Percentiles rank a stretch among this genome's conserved stretches.
phyloP scores from a whole-genome alignment of 2,797 vertebrate species.

The Masticophis lateralis region DNA sequence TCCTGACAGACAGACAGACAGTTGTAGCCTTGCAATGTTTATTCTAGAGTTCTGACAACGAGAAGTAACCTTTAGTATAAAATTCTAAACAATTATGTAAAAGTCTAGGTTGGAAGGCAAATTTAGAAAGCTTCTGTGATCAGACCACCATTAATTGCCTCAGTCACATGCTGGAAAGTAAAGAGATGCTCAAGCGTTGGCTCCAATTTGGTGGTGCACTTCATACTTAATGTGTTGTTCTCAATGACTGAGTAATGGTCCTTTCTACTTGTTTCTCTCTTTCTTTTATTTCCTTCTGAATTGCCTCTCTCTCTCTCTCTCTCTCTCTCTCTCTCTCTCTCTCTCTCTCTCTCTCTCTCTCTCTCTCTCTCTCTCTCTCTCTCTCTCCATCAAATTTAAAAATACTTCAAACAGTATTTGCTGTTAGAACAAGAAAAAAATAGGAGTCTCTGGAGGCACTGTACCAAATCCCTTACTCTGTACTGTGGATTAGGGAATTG shows the following conservation, averaged over 20 bases:
- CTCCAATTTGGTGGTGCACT: neutral
- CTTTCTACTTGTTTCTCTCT: neutral
- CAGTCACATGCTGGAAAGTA: neutral
- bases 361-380: neutral
- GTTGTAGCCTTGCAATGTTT: neutral
- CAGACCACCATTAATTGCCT: neutral
- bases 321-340: neutral
- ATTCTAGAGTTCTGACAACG: neutral
- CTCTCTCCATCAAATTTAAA: neutral
- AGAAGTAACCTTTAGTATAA: neutral
- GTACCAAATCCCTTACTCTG: neutral
- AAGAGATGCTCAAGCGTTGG: neutral
- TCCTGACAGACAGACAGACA: neutral
- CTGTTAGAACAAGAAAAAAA: neutral
- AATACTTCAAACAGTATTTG: neutral
- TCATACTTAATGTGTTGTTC: neutral
- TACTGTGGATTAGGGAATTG: neutral
- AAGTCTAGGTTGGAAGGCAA: neutral
- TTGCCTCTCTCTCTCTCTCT: neutral
- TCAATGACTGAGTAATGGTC: neutral
- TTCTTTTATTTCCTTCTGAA: neutral
- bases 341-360: neutral
- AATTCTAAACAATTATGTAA: neutral
- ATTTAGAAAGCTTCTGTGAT: neutral
- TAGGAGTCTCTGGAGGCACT: neutral